These are phyloP conservation scores for Trichacis sp. DNA, from an alignment of 2,888 invertebrate genomes.

Conservation along the genomic window DNA sequence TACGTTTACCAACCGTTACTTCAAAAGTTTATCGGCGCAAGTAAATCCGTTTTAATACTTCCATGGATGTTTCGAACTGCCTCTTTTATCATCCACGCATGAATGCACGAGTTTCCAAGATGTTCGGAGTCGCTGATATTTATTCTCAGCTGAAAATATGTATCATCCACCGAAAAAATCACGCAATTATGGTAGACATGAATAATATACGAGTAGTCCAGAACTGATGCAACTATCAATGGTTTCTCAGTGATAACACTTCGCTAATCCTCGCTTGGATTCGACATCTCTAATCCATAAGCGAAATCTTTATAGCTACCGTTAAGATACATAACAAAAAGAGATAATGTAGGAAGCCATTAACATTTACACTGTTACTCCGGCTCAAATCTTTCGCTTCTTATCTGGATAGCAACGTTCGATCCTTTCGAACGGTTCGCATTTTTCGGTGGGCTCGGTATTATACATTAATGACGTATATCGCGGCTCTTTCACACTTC, in stretches of 20 bases:
- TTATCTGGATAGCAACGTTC: conserved; percentile 16
- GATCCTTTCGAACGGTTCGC: conserved; percentile 11
- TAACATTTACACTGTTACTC: conserved; percentile 20
- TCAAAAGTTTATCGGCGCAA: no score
- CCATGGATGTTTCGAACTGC: not conserved
- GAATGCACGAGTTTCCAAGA: not conserved
- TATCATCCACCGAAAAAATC: conserved; percentile 5
- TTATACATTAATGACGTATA: not conserved
- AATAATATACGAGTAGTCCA: conserved; percentile 1
- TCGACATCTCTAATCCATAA: conserved; percentile 18
- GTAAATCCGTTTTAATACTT: no score
- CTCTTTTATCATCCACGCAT: conserved; percentile 1
- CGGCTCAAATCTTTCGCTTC: conserved; percentile 8
- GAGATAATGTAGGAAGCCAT: conserved; percentile 29
- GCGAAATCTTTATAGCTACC: conserved; percentile 29
- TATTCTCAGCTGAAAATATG: conserved; percentile 3
- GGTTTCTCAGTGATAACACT: not conserved
- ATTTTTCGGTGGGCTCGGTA: not conserved
- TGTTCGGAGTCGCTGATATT: not conserved
- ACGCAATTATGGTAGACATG: conserved; percentile 7
- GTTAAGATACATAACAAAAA: conserved; percentile 28
- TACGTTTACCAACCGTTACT: no score
- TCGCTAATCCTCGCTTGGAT: conserved; percentile 18
- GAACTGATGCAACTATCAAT: conserved; percentile 9
- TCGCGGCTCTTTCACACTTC: not conserved